These are phyloP conservation scores for Neoniphon sammara DNA, from an alignment of 2,797 vertebrate genomes.

Conservation along the genomic window DNA sequence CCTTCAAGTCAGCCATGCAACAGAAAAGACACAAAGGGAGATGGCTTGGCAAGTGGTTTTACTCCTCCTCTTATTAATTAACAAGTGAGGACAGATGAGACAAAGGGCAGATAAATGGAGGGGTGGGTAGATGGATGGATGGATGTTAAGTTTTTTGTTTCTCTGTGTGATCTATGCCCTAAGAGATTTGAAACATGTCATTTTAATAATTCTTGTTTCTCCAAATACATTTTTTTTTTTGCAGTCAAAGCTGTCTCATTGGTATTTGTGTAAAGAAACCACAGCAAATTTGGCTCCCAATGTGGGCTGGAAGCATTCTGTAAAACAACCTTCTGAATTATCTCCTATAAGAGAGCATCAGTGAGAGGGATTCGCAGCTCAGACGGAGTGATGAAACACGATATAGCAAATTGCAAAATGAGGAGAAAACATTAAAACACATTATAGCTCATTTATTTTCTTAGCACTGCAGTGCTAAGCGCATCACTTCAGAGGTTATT, in stretches of 20 bases:
- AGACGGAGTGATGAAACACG: background rate
- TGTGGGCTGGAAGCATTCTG: conserved; percentile 7
- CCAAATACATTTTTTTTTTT: background rate
- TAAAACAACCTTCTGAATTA: conserved; percentile 18
- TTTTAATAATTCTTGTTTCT: conserved; percentile 22
- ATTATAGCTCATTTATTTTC: conserved; percentile 15
- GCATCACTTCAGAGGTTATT: conserved; percentile 28
- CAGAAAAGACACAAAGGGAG: conserved; percentile 69
- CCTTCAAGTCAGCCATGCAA: conserved; percentile 72
- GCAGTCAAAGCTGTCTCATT: background rate
- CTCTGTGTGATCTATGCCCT: conserved; percentile 30
- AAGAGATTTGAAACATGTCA: conserved; percentile 29
- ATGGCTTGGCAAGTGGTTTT: conserved; percentile 67
- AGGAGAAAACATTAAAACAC: background rate
- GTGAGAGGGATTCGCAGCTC: background rate
- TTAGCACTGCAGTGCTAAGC: conserved; percentile 22
- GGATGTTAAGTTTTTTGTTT: conserved; percentile 32
- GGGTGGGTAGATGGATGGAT: conserved; percentile 26
- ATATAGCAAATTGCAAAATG: background rate
- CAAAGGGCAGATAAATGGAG: conserved; percentile 55
- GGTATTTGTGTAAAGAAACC: background rate
- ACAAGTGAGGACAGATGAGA: conserved; percentile 62
- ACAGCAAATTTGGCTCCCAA: no score
- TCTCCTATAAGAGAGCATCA: conserved; percentile 3
- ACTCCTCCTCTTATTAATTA: conserved; percentile 66